Percentiles rank a stretch among this genome's conserved stretches.
Evolutionary conservation across 1,140 invertebrate genomes (phyloP).

Genomic region (Lasioglossum baleicum): DNA sequence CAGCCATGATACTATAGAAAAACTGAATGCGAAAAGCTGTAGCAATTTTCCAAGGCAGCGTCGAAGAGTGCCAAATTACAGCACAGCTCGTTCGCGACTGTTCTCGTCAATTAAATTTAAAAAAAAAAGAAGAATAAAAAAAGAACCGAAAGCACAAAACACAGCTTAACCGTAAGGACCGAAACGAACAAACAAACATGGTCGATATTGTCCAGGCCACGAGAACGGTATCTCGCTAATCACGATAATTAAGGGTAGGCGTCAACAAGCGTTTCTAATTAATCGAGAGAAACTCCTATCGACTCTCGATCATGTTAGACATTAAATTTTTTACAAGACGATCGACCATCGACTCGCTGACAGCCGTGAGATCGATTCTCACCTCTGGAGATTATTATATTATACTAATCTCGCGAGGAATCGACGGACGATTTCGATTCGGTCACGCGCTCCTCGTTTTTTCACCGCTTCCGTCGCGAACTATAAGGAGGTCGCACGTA

Average conservation of each 20-base stretch:
- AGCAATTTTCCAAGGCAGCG: neutral
- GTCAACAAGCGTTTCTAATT: neutral
- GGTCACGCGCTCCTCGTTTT: neutral
- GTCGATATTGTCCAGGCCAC: neutral
- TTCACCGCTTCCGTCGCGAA: neutral
- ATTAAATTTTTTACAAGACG: conserved; percentile 50
- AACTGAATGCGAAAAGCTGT: too few species aligned
- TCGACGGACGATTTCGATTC: neutral
- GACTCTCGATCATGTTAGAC: conserved; percentile 16
- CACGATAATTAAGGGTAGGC: conserved; percentile 22
- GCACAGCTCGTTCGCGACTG: conserved; percentile 20
- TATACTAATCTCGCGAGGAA: too few species aligned
- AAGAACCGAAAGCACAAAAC: conserved; percentile 10
- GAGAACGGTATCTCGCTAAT: conserved; percentile 29
- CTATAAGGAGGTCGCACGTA: too few species aligned
- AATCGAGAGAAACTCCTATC: neutral
- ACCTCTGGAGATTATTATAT: too few species aligned
- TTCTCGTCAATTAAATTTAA: conserved; percentile 43
- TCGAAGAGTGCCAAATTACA: conserved; percentile 53
- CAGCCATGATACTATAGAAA: neutral
- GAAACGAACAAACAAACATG: too few species aligned
- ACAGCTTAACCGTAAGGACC: conserved; percentile 9
- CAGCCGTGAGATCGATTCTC: too few species aligned
- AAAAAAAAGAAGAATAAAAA: neutral
- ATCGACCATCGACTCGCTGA: neutral